Evolutionary conservation across 2,797 vertebrate genomes (phyloP).

Genomic region (Paedocypris micromegethes): DNA sequence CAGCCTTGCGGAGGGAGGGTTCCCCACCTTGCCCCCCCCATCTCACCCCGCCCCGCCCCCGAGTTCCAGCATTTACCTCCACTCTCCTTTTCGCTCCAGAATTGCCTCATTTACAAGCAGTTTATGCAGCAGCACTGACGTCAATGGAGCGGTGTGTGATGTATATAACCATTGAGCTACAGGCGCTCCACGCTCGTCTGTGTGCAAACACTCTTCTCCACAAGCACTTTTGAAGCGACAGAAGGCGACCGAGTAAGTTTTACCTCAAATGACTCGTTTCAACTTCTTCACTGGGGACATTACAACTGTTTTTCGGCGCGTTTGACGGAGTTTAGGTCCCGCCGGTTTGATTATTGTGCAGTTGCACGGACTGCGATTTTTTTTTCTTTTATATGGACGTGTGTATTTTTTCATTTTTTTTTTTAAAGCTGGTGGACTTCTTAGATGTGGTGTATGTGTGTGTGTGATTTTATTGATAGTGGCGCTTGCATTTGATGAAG

Average conservation of each 20-base stretch:
- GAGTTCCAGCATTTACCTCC: neutral
- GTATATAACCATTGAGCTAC: slow-evolving; percentile 69
- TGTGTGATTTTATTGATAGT: too few relatives aligned
- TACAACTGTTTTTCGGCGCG: neutral
- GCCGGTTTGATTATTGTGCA: neutral
- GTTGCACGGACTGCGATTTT: neutral
- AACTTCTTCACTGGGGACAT: slow-evolving; percentile 12
- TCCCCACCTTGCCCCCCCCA: slow-evolving; percentile 6
- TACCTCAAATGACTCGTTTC: neutral
- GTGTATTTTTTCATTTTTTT: neutral
- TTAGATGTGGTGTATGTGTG: neutral
- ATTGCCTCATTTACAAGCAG: slow-evolving; percentile 61
- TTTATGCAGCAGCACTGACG: slow-evolving; percentile 72
- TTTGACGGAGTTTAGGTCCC: neutral
- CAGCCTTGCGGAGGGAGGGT: neutral
- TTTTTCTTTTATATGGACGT: neutral
- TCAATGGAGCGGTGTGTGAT: slow-evolving; percentile 68
- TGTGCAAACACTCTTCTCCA: slow-evolving; percentile 52
- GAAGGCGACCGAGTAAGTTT: slow-evolving; percentile 53
- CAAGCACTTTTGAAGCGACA: slow-evolving; percentile 49
- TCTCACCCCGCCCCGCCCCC: neutral
- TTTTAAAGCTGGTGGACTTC: neutral
- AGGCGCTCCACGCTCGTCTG: slow-evolving; percentile 44
- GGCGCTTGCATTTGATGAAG: too few relatives aligned
- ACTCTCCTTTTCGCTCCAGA: slow-evolving; percentile 37